Conservation (phyloP, 2,888 invertebrate species). For the Rhyacophila evoluta region DNA sequence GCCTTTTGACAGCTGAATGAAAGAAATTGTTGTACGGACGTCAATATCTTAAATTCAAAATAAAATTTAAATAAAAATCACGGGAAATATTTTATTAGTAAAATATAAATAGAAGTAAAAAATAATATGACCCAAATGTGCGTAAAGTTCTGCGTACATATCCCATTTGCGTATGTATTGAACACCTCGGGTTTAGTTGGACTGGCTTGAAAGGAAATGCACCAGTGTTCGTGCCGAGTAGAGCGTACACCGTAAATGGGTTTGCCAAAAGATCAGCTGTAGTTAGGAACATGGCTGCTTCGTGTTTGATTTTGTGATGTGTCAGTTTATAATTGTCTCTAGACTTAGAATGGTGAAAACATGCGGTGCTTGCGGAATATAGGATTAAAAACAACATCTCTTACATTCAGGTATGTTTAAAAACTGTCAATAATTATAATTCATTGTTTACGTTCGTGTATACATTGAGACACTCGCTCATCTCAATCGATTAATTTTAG, state of each 20-base stretch:
- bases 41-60: no score
- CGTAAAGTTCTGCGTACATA: no score
- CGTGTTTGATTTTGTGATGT: slow-evolving; percentile 13
- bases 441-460: not conserved
- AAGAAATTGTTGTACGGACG: no score
- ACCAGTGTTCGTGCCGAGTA: no score
- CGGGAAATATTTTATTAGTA: no score
- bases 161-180: not conserved
- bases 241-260: not conserved
- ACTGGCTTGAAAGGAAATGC: not conserved
- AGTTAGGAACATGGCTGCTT: slow-evolving; percentile 13
- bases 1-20: no score
- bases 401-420: not conserved
- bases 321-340: not conserved
- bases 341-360: slow-evolving; percentile 2
- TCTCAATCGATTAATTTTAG: slow-evolving; percentile 12
- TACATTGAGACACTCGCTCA: not conserved
- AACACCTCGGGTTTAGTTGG: not conserved
- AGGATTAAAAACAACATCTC: not conserved
- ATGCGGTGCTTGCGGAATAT: not conserved
- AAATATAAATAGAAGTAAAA: no score
- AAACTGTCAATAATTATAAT: not conserved
- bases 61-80: no score
- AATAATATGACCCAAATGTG: no score
- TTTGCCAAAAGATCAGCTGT: slow-evolving; percentile 22